Conservation (phyloP, 2,797 vertebrate species). For the Danio choprae region DNA sequence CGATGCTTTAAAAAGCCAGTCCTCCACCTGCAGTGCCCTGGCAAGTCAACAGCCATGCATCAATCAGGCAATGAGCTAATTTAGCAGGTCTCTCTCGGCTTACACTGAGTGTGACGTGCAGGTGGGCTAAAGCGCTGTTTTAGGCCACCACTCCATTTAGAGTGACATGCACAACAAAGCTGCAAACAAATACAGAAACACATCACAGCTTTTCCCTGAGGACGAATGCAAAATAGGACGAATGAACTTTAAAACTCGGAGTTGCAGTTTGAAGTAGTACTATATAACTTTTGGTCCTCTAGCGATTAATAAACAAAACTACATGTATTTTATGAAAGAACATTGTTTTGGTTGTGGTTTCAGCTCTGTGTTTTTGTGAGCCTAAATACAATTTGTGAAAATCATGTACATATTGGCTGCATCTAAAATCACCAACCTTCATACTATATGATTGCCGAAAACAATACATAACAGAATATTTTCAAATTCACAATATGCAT, state of each 20-base stretch:
- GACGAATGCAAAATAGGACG: neutral
- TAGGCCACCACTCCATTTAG: conserved; percentile 65
- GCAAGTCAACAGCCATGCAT: conserved; percentile 65
- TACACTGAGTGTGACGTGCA: conserved; percentile 69
- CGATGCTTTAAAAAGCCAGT: conserved; percentile 69
- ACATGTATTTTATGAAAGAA: no score
- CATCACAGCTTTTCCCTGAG: conserved; percentile 34
- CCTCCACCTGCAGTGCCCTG: conserved; percentile 63
- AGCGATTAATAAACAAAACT: no score
- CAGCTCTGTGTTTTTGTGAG: no score
- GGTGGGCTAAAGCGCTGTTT: conserved; percentile 72
- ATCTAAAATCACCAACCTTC: no score
- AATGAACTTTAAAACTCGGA: conserved; percentile 33
- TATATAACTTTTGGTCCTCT: no score
- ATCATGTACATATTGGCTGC: no score
- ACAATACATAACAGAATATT: no score
- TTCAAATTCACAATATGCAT: no score
- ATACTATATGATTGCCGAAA: no score
- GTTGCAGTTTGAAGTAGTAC: neutral
- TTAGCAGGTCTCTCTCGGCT: conserved; percentile 68
- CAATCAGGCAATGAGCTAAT: conserved; percentile 73
- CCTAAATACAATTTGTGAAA: no score
- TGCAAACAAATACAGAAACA: conserved; percentile 61
- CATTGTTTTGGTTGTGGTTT: no score
- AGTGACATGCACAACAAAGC: conserved; percentile 59